Evolutionary conservation across 1,140 invertebrate species (phyloP).

Genomic region (Tigriopus japonicus): DNA sequence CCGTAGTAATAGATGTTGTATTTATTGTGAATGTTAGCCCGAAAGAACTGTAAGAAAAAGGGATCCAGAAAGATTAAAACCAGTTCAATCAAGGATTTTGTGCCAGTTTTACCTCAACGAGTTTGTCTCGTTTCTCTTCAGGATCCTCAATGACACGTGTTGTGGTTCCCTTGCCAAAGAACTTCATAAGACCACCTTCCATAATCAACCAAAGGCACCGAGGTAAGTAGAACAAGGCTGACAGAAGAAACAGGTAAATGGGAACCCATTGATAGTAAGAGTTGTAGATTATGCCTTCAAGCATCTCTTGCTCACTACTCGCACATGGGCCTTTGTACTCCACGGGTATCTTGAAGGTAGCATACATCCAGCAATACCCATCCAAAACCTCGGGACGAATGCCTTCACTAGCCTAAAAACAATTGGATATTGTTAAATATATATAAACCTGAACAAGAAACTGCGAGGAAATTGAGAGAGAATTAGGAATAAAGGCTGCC

Average conservation of each 20-base stretch:
- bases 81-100: neutral
- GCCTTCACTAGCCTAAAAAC: neutral
- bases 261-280: slow-evolving; percentile 15
- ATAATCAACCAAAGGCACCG: slow-evolving; percentile 10
- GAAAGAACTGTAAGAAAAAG: neutral
- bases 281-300: slow-evolving; percentile 11
- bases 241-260: slow-evolving; percentile 3
- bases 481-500: no score
- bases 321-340: slow-evolving; percentile 11
- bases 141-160: slow-evolving; percentile 4
- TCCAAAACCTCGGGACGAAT: slow-evolving; percentile 6
- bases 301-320: slow-evolving; percentile 1
- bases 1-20: slow-evolving; percentile 7
- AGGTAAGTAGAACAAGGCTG: slow-evolving; percentile 12
- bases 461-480: no score
- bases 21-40: slow-evolving; percentile 11
- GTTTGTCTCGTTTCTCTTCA: slow-evolving; percentile 6
- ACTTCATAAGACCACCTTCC: slow-evolving; percentile 15
- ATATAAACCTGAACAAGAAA: no score
- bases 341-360: slow-evolving; percentile 7
- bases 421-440: no score
- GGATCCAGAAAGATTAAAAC: neutral
- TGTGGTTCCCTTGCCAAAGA: slow-evolving; percentile 14
- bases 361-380: slow-evolving; percentile 14
- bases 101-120: neutral